These are phyloP conservation scores for Brachystomella parvula DNA, from an alignment of 1,140 invertebrate genomes.

Conservation along the genomic window DNA sequence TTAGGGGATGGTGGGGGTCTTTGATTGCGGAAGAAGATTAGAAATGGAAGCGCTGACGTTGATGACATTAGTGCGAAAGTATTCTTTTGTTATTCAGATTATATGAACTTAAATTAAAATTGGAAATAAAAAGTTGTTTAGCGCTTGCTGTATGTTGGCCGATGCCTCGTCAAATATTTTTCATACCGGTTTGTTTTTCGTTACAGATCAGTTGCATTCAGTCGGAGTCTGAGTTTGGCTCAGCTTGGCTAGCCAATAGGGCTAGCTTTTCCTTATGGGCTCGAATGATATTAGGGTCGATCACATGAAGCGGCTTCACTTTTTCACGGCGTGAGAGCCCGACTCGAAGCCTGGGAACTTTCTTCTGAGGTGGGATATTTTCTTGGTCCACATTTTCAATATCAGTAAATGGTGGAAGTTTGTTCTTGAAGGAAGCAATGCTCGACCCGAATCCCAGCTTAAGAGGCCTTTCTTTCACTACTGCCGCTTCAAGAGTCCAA, in stretches of 20 bases:
- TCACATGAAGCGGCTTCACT: neutral
- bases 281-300: neutral
- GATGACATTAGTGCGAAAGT: neutral
- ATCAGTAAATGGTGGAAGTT: no score
- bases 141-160: neutral
- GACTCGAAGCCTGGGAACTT: neutral
- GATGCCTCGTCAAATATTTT: no score
- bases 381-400: no score
- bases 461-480: no score
- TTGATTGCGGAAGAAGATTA: constrained; percentile 12
- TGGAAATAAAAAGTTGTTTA: neutral
- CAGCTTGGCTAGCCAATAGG: neutral
- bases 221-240: no score
- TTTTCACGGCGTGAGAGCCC: neutral
- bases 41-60: constrained; percentile 12
- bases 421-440: no score
- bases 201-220: no score
- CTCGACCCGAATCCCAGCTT: no score
- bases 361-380: no score
- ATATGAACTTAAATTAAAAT: neutral
- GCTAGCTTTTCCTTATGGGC: neutral
- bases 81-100: neutral
- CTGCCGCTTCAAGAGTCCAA: no score
- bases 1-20: constrained; percentile 32
- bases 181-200: no score